Evolutionary conservation across 2,113 vertebrate species (phyloP).

Genomic region (Passer domesticus): DNA sequence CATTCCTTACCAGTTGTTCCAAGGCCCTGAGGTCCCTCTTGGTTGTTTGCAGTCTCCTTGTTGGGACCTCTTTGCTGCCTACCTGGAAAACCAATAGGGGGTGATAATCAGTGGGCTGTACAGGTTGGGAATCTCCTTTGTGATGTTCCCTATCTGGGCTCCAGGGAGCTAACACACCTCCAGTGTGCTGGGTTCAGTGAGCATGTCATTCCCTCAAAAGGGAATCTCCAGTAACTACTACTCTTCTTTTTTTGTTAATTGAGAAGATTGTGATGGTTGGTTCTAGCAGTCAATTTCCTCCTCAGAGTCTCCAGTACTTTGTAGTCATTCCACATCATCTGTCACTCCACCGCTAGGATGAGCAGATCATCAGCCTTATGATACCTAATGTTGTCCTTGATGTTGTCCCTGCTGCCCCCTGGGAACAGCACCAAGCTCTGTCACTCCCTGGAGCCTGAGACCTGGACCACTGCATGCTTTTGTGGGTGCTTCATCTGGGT

Average conservation of each 20-base stretch:
- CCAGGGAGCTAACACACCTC: not conserved
- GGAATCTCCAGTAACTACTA: not conserved
- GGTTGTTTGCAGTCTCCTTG: not conserved
- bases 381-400: not conserved
- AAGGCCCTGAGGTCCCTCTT: not conserved
- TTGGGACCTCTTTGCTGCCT: not conserved
- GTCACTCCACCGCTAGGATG: not conserved
- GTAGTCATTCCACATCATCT: not conserved
- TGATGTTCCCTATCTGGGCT: not conserved
- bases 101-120: not conserved
- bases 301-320: not conserved
- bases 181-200: not conserved
- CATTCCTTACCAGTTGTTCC: not conserved
- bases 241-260: not conserved
- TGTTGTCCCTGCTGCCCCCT: not conserved
- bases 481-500: not conserved
- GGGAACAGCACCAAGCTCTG: not conserved
- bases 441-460: not conserved
- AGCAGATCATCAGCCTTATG: not conserved
- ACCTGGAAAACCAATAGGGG: not conserved
- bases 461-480: not conserved
- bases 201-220: not conserved
- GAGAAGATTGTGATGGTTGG: accelerated
- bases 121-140: not conserved
- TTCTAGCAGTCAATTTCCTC: not conserved